Evolutionary conservation across 2,888 invertebrate genomes (phyloP), one percentile per base, ranked within the genome.

Genomic region (Pegoplata infirma): DNA sequence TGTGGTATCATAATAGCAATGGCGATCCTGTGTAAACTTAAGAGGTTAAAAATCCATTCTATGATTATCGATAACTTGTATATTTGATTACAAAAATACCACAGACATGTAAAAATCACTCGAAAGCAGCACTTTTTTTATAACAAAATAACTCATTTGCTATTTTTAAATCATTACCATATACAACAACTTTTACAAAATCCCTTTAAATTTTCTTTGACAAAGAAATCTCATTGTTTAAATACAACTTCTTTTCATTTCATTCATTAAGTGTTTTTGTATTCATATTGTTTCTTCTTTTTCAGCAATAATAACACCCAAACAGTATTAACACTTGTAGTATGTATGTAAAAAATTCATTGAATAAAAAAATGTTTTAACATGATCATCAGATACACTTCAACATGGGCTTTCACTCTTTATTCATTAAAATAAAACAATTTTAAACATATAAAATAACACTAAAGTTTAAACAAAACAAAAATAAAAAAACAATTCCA

Each of bases 391-490:
- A n/a, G n/a, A n/a, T n/a, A 40, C 36, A 40, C 5, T 40, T 40
- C 36, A 40, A 2, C n/a, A n/a, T n/a, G n/a, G 36, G 56, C 56
- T 36, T 56, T 56, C 56, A 56, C 56, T 36, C 55, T 56, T 36
- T 56, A 19, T n/a, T 17, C 7, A 10, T 32, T 32, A 8, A 55
- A 28, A n/a, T 8, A 28, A 25, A 28, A 23, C n/a, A 21, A 40
- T 40, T n/a, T n/a, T n/a, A 40, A n/a, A 40, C 12, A n/a, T 25
- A 25, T 25, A 40, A n/a, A 40, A 5, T 2, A n/a, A 40, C 2
- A n/a, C 8, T n/a, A n/a, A n/a, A n/a, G n/a, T n/a, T n/a, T n/a
- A n/a, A 25, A 25, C 6, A 25, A 25, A 25, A 25, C 3, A n/a
- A 25, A 25, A 25, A 25, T 5, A 25, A n/a, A 40, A 0, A 40